These are phyloP conservation scores for Oostethus manadensis DNA, from an alignment of 2,113 vertebrate genomes.

Conservation along the genomic window DNA sequence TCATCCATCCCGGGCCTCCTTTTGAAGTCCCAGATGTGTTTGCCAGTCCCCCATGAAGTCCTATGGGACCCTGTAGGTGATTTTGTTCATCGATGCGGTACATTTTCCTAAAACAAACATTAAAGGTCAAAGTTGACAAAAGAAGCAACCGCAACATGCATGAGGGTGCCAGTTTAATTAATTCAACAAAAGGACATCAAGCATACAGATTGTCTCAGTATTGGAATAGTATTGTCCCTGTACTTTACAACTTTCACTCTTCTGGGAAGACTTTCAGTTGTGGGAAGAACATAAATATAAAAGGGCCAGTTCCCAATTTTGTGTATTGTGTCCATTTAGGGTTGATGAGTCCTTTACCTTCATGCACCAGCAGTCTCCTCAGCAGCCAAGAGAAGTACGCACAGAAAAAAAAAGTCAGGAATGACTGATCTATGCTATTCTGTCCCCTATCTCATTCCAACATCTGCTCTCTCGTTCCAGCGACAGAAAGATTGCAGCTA, in stretches of 20 bases:
- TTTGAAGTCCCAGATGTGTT: conserved; percentile 54
- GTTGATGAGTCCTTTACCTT: not conserved
- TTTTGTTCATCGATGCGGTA: not conserved
- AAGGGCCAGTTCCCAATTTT: too few relatives aligned
- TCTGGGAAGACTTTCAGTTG: too few relatives aligned
- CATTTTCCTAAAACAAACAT: conserved; percentile 11
- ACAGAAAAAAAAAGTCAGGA: not conserved
- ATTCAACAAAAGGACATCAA: not conserved
- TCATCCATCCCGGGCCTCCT: conserved; percentile 43
- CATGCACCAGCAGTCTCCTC: not conserved
- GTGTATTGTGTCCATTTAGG: too few relatives aligned
- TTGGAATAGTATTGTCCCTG: too few relatives aligned
- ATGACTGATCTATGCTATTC: not conserved
- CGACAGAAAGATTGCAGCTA: not conserved
- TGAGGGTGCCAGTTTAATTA: not conserved
- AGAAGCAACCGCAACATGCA: not conserved
- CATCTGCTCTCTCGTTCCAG: not conserved
- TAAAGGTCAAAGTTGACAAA: not conserved
- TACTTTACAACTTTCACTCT: too few relatives aligned
- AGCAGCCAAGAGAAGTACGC: not conserved
- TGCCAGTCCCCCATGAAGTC: conserved; percentile 17
- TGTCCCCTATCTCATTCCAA: not conserved
- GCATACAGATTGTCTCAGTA: too few relatives aligned
- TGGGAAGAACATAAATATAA: too few relatives aligned
- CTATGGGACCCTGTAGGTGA: conserved; percentile 6